Conservation (phyloP, 2,888 invertebrate species). For the Dione vanillae region DNA sequence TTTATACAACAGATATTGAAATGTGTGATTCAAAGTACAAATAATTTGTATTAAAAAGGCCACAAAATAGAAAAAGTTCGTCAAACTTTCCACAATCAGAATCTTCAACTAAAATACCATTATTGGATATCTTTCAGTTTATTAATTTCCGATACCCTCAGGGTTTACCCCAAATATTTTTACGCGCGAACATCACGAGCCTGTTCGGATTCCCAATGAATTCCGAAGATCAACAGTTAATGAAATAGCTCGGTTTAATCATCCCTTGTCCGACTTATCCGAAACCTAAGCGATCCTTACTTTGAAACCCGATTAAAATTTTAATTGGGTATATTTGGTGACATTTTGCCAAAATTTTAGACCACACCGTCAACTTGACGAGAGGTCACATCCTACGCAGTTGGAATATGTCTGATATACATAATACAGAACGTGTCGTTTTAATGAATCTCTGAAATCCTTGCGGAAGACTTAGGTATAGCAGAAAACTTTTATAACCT, state of each 20-base stretch:
- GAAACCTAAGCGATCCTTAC: constrained; percentile 33
- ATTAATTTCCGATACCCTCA: constrained; percentile 17
- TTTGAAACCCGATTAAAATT: constrained; percentile 29
- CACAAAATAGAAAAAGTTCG: background rate
- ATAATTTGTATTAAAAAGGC: background rate
- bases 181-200: constrained; percentile 45
- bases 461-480: no score
- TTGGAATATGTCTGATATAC: background rate
- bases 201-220: constrained; percentile 58
- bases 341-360: background rate
- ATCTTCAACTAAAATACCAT: constrained; percentile 14
- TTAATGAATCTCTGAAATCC: no score
- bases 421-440: no score
- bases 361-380: background rate
- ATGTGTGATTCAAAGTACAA: no score
- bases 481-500: no score
- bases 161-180: constrained; percentile 51
- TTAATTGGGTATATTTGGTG: constrained; percentile 25
- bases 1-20: no score
- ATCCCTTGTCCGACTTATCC: constrained; percentile 53
- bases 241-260: constrained; percentile 68
- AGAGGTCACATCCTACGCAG: background rate
- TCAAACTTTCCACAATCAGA: background rate
- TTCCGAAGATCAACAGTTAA: constrained; percentile 62
- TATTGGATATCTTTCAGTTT: constrained; percentile 27